phyloP scores from a whole-genome alignment of 2,113 vertebrate species.

The Ceuthmochares aereus region DNA sequence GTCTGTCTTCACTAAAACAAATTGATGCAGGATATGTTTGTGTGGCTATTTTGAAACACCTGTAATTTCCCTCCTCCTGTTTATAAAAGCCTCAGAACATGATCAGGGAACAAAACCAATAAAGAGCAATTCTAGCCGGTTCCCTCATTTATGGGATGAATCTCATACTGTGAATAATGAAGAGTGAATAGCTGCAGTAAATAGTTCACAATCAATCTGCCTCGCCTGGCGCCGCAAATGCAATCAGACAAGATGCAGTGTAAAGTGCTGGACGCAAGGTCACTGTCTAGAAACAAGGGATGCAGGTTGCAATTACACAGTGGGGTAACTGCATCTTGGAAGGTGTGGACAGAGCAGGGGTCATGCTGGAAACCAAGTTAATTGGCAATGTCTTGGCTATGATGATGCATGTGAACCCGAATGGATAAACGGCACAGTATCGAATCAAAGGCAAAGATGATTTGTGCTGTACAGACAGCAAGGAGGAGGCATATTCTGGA shows the following conservation, averaged over 20 bases:
- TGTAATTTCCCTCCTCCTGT: conserved; percentile 54
- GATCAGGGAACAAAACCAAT: conserved; percentile 50
- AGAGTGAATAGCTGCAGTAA: conserved; percentile 49
- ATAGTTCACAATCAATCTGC: conserved; percentile 36
- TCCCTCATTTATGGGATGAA: conserved; percentile 43
- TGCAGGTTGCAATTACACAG: neutral
- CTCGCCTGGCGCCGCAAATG: neutral
- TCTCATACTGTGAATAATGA: conserved; percentile 63
- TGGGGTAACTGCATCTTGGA: neutral
- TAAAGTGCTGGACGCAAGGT: neutral
- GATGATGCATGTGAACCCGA: neutral
- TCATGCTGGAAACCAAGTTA: neutral
- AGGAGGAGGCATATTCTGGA: neutral
- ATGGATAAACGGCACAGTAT: neutral
- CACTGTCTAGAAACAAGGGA: neutral
- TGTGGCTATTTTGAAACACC: conserved; percentile 35
- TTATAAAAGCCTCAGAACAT: conserved; percentile 42
- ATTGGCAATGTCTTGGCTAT: rapidly evolving
- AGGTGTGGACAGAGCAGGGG: rapidly evolving
- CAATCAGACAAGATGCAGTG: neutral
- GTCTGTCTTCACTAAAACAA: conserved; percentile 7
- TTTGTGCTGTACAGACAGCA: neutral
- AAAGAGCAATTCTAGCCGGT: conserved; percentile 24
- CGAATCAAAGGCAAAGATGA: neutral
- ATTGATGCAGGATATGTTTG: conserved; percentile 19